A percentile compares a stretch with the other conserved stretches of the same genome.
phyloP scores from a whole-genome alignment of 2,113 vertebrate species.

The Zingel zingel region DNA sequence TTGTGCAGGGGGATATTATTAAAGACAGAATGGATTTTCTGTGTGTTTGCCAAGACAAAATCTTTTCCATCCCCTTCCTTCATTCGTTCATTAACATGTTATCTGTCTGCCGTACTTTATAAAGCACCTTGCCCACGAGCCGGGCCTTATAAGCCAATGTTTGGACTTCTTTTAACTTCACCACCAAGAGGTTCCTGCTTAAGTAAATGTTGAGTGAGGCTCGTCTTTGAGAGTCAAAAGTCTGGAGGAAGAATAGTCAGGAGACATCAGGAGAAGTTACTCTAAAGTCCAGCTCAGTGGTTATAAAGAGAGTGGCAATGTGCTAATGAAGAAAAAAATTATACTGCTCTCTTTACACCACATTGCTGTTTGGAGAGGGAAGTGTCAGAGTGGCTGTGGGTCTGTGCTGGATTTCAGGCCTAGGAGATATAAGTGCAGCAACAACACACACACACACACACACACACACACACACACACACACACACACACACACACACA shows the following conservation, averaged over 20 bases:
- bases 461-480: slow-evolving; percentile 2
- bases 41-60: slow-evolving; percentile 66
- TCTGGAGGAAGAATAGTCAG: slow-evolving; percentile 39
- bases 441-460: slow-evolving; percentile 43
- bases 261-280: slow-evolving; percentile 29
- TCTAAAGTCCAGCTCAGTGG: slow-evolving; percentile 30
- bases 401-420: slow-evolving; percentile 42
- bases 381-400: slow-evolving; percentile 11
- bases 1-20: slow-evolving; percentile 60
- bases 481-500: slow-evolving; percentile 8
- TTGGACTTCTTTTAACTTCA: slow-evolving; percentile 76
- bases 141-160: slow-evolving; percentile 83
- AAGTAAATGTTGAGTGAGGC: slow-evolving; percentile 60
- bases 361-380: slow-evolving; percentile 28
- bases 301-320: slow-evolving; percentile 19
- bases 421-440: slow-evolving; percentile 45
- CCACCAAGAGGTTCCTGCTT: slow-evolving; percentile 61
- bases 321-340: slow-evolving; percentile 35
- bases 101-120: slow-evolving; percentile 52
- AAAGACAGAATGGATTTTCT: slow-evolving; percentile 55
- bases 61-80: slow-evolving; percentile 58
- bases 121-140: slow-evolving; percentile 62
- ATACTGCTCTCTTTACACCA: slow-evolving; percentile 31
- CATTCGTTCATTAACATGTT: slow-evolving; percentile 48
- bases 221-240: slow-evolving; percentile 40